Evolutionary conservation across 1,140 invertebrate genomes (phyloP), one percentile per base, ranked within the genome.

Genomic region (Cyrtorhinus lividipennis): DNA sequence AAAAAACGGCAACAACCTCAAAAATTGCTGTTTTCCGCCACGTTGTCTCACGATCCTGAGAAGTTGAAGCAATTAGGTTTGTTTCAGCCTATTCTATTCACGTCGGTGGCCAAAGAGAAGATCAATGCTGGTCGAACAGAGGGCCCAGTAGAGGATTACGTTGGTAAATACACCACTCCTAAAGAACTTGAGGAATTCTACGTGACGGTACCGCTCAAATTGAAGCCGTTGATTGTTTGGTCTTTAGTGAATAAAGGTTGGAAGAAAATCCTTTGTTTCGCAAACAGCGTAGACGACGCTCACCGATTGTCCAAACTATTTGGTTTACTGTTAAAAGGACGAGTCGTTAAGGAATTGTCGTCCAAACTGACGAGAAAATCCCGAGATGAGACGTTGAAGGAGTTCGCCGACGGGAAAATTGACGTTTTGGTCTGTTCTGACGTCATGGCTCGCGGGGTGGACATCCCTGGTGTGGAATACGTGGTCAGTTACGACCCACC

Each of bases 21-120:
- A 64, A 98, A 97, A 73, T 75, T 98, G 3, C 75, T 98, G 10
- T 95, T 97, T 71, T 98, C 95, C 12, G 95, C 95, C 3, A 98
- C 95, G 1, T 73, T 98, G 10, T 91, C 93, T 0, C 90, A 95
- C 71, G 92, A 98, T 78, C 93, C 95, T 5, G 93, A 98, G 75
- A 90, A 93, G 72, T 77, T 99, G 24, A 84, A 91, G 67, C 81
- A 85, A 63, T 78, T 97, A 65, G 84, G 86, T 15, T 76, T 99
- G 0, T 96, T 93, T 71, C 85, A 92, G 71, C 95, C 95, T 0
- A 90, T 86, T 72, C 75, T 98, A 1, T 97, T 96, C 69, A 90
- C 90, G 30, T 85, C 88, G 0, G 79, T 86, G 8, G n/a, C n/a
- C n/a, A n/a, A n/a, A n/a, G n/a, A n/a, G n/a, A n/a, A n/a, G n/a